A percentile compares a stretch with the other conserved stretches of the same genome.
Evolutionary conservation across 2,888 invertebrate species (phyloP).

Genomic region (Drosophila parthenogenetica): DNA sequence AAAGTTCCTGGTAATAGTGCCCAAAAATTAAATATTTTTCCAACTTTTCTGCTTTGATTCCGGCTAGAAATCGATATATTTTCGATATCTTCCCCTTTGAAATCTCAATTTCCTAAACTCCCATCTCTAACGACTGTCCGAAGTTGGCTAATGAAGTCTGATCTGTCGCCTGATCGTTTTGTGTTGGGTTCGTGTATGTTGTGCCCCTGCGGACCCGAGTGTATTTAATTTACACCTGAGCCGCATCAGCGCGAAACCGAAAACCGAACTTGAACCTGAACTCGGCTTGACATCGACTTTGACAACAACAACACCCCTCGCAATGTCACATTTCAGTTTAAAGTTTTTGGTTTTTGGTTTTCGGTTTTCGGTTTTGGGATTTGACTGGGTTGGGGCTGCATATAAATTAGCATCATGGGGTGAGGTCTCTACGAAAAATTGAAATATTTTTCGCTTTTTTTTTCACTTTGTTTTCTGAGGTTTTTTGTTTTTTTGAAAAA

Average conservation of each 20-base stretch:
- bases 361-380: slow-evolving; percentile 27
- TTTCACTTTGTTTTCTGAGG: slow-evolving; percentile 33
- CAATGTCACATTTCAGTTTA: slow-evolving; percentile 22
- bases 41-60: too few species aligned
- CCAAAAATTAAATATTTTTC: too few species aligned
- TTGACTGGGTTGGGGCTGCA: slow-evolving; percentile 60
- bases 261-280: slow-evolving; percentile 78
- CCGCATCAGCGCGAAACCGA: slow-evolving; percentile 62
- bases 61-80: neutral
- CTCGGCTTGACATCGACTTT: slow-evolving; percentile 59
- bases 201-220: slow-evolving; percentile 44
- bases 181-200: slow-evolving; percentile 27
- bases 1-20: neutral
- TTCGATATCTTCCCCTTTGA: neutral
- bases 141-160: slow-evolving; percentile 68
- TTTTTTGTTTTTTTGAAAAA: slow-evolving; percentile 64
- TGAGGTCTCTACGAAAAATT: slow-evolving; percentile 70
- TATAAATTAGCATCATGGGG: slow-evolving; percentile 79
- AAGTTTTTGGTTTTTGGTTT: slow-evolving; percentile 27
- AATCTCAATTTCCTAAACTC: too few species aligned
- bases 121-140: slow-evolving; percentile 34
- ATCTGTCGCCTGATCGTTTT: slow-evolving; percentile 54
- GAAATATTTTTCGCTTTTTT: slow-evolving; percentile 65
- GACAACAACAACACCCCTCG: slow-evolving; percentile 27
- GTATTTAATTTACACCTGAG: slow-evolving; percentile 80